phyloP scores from a whole-genome alignment of 2,113 vertebrate species.

The Salvelinus namaycush region DNA sequence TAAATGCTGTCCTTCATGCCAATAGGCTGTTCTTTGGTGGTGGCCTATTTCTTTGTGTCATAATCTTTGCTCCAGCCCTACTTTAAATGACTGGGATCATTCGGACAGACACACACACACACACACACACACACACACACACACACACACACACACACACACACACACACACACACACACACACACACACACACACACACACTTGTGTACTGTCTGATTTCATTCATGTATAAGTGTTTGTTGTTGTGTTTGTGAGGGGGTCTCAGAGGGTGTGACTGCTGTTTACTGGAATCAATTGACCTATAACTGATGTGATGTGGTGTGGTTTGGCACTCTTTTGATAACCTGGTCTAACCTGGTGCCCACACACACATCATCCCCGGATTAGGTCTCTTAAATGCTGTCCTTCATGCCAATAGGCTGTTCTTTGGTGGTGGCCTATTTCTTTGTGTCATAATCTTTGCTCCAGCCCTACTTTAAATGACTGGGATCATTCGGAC shows the following conservation, averaged over 20 bases:
- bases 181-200: no score
- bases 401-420: background rate
- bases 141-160: background rate
- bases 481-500: conserved; percentile 31
- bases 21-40: background rate
- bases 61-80: conserved; percentile 19
- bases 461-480: conserved; percentile 27
- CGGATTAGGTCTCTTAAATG: no score
- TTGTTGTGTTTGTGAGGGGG: background rate
- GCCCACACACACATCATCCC: background rate
- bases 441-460: conserved; percentile 37
- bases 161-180: no score
- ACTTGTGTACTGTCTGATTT: no score
- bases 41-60: conserved; percentile 47
- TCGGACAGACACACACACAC: conserved; percentile 16
- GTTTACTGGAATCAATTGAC: conserved; percentile 35
- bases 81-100: conserved; percentile 35
- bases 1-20: background rate
- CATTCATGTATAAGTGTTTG: background rate
- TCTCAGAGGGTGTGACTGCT: background rate
- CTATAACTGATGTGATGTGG: conserved; percentile 30
- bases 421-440: conserved; percentile 29
- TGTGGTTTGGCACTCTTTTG: conserved; percentile 34
- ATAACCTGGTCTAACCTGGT: conserved; percentile 22
- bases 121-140: conserved; percentile 1